Base-by-base conservation (phyloP, 2,797 vertebrate species). In the Centropyge bicolor region DNA sequence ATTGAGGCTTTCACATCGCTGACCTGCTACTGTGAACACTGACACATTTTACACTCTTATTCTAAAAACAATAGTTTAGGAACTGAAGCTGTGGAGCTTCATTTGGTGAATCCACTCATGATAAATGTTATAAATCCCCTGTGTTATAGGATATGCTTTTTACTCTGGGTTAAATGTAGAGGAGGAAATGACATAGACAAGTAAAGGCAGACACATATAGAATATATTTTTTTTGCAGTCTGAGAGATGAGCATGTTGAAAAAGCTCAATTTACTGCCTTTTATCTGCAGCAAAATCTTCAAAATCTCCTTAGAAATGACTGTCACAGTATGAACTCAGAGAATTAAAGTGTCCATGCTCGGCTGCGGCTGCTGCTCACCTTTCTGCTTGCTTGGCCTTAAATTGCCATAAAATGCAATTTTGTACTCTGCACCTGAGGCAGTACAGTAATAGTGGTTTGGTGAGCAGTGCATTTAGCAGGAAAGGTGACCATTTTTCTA, bases 351-450 rank as follows among this genome's bases (percentile, higher is more conserved):
- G 57, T 77, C 65, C 61, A 36, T 67, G 71, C 48, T 63, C 73
- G 60, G 45, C 71, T 77, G 80, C 73, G 78, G 35, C 70, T 81
- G 36, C 70, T 82, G 65, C 70, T 89, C 80, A 77, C 52, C 59
- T 86, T 89, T 86, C 81, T 77, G 80, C 81, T 82, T 72, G 66
- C 54, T 67, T 76, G 60, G 27, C 57, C 61, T 87, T 43, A 82
- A 85, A 89, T 78, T 91, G 78, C 70, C 80, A 74, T 72, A 85
- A 85, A 86, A 88, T 89, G 73, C 59, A 80, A 92, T 86, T 88
- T 84, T 82, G 40, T 72, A 31, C 82, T 73, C 22, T 6, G 56
- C 48, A 81, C 82, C 90, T 72, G 54, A 68, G 83, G 88, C 80
- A 61, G 61, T 80, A 57, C 70, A 69, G 79, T 56, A 63, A 86